Evolutionary conservation across 2,113 vertebrate genomes (phyloP), one percentile per base, ranked within the genome.

Genomic region (Oncorhynchus mykiss): DNA sequence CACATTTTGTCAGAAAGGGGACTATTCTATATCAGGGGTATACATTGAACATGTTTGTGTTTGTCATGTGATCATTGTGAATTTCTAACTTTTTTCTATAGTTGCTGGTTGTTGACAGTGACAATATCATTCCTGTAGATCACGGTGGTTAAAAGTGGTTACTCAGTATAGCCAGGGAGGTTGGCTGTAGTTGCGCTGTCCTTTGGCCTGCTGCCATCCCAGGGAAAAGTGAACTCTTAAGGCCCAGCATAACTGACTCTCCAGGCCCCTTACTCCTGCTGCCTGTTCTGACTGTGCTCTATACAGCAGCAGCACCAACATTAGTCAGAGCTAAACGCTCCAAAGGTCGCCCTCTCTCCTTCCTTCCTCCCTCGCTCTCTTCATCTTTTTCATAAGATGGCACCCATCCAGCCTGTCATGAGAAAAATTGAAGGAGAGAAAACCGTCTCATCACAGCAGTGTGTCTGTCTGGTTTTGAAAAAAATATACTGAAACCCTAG

Each of bases 301-400:
- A 62, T 31, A 73, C 39, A 45, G 39, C 39, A 45, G 2, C 39
- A 45, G 39, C 39, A 12, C 2, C 39, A 45, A 45, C 39, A 3
- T 11, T 45, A 12, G 39, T 3, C 39, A 45, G 39, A 45, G 39
- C 39, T 45, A 45, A 45, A 11, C 2, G 9, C 39, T 45, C 39
- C 39, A 9, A 45, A 45, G 39, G 2, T 12, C 6, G 24, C 8
- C 31, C 34, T 34, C 68, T 24, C 5, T 20, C 65, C 60, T 74
- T 20, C 65, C 60, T 74, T 29, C 54, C 31, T 73, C 57, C 73
- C 45, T 71, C n/a, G n/a, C 54, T 57, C 74, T 73, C 39, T 45
- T 45, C 9, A 45, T 45, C 2, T 45, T 45, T 45, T 45, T 45
- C 39, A 45, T 11, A 45, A 11, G 39, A 45, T 3, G 11, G 39